Conservation (phyloP, 2,797 vertebrate genomes). For the Dendrocincla tyrannina region DNA sequence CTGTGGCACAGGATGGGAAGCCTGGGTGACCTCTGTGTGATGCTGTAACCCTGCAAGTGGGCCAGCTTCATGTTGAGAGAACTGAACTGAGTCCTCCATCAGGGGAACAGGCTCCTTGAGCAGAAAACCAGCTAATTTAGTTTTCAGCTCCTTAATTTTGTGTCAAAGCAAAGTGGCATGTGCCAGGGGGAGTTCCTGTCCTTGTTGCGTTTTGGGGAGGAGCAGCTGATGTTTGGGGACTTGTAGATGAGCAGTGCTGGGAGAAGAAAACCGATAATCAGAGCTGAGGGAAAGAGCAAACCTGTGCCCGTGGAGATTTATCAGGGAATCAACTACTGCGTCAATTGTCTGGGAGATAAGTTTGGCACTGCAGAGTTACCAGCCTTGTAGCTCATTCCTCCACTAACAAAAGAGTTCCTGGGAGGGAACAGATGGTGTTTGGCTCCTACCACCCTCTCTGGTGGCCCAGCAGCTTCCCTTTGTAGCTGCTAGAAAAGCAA, state of each 20-base stretch:
- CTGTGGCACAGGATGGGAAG: fast-evolving
- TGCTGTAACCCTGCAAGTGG: fast-evolving
- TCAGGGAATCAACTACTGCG: background rate
- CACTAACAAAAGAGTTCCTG: background rate
- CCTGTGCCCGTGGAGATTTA: background rate
- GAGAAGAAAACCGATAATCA: background rate
- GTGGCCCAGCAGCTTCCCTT: background rate
- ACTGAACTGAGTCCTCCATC: background rate
- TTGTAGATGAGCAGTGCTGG: fast-evolving
- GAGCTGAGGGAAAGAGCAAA: background rate
- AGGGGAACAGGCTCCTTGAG: background rate
- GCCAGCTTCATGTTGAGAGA: fast-evolving
- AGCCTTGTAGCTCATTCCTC: background rate
- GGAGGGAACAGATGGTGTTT: conserved; percentile 30
- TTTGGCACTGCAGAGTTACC: background rate
- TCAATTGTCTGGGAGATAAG: background rate
- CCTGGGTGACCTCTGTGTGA: background rate
- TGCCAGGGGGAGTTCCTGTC: background rate
- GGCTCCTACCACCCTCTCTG: background rate
- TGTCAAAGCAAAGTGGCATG: background rate
- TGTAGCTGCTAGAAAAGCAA: background rate
- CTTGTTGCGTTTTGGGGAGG: background rate
- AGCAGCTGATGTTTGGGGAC: background rate
- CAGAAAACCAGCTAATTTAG: background rate
- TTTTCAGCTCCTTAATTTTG: background rate